A percentile compares a stretch with the other conserved stretches of the same genome.
Evolutionary conservation across 2,113 vertebrate species (phyloP).

Genomic region (Myrmecobius fasciatus): DNA sequence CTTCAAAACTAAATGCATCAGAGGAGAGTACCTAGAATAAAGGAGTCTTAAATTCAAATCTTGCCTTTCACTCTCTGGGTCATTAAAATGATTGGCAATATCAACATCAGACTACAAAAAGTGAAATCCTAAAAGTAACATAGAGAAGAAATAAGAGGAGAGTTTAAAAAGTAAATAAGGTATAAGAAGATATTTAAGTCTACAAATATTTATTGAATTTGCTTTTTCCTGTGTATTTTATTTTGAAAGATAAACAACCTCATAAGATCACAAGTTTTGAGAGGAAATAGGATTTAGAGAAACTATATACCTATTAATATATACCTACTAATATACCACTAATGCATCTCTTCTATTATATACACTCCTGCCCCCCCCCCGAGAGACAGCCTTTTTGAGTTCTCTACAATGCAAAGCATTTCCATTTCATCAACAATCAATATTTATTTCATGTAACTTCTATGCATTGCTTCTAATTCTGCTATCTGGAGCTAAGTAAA

Average conservation of each 20-base stretch:
- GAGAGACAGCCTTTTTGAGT: neutral
- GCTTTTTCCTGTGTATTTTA: neutral
- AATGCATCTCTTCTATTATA: neutral
- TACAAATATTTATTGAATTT: neutral
- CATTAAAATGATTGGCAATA: neutral
- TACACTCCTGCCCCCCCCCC: neutral
- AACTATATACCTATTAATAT: neutral
- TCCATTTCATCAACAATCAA: neutral
- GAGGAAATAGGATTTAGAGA: neutral
- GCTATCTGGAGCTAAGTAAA: neutral
- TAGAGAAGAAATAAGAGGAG: neutral
- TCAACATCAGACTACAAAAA: neutral
- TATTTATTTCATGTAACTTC: neutral
- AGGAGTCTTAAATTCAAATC: neutral
- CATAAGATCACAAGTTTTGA: neutral
- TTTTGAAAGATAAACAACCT: neutral
- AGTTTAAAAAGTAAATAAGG: neutral
- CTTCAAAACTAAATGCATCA: neutral
- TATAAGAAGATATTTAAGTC: neutral
- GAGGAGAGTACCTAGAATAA: neutral
- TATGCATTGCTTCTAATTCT: neutral
- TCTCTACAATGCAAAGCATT: neutral
- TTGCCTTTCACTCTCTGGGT: neutral
- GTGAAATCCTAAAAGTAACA: neutral
- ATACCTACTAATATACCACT: neutral